Conservation (phyloP, 2,888 invertebrate genomes). For the Polietes domitor region DNA sequence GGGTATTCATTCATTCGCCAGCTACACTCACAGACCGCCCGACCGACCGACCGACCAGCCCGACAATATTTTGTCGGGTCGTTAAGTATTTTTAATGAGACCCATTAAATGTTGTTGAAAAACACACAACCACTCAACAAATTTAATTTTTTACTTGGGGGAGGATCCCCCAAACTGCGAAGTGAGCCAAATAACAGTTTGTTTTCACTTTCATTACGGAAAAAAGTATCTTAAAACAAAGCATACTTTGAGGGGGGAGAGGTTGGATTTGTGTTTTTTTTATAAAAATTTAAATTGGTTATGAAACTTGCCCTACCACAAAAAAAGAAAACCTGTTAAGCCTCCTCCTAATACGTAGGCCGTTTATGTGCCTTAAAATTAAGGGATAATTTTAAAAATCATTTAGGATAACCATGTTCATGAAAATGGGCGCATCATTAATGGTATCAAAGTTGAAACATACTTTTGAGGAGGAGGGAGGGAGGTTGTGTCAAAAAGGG, state of each 20-base stretch:
- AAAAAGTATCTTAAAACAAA: neutral
- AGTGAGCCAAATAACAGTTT: neutral
- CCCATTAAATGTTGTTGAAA: neutral
- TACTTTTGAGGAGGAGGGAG: neutral
- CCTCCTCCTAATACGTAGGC: neutral
- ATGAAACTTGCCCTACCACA: neutral
- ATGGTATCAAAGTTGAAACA: neutral
- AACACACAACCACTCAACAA: neutral
- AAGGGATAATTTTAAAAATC: neutral
- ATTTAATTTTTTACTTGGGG: neutral
- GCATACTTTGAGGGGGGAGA: neutral
- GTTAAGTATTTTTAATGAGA: constrained; percentile 3
- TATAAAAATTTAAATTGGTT: neutral
- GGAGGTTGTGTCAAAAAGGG: too few species aligned
- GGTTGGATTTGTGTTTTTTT: neutral
- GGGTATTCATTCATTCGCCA: constrained; percentile 18
- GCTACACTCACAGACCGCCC: neutral
- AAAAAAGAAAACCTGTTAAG: neutral
- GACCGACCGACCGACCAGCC: too few species aligned
- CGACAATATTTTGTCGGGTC: neutral
- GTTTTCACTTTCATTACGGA: neutral
- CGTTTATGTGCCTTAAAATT: neutral
- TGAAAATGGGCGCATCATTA: neutral
- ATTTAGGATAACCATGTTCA: neutral
- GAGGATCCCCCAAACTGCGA: neutral